A percentile compares a stretch with the other conserved stretches of the same genome.
Conservation (phyloP, 35 echinoderm and acorn worm species). For the Patiria miniata region DNA sequence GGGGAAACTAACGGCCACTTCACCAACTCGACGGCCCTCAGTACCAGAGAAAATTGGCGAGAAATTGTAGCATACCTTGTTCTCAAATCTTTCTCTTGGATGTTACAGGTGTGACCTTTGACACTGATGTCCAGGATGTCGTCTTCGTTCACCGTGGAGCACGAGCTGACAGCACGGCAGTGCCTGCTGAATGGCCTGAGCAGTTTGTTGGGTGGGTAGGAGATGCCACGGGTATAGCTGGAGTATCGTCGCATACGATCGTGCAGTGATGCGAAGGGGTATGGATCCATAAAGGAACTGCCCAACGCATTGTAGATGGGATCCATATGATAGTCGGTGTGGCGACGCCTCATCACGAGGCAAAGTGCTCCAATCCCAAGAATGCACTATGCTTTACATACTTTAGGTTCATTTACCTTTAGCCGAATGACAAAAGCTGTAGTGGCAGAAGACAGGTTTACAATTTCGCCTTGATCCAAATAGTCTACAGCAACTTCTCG, state of each 20-base stretch:
- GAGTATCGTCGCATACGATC: background rate
- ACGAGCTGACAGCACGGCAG: background rate
- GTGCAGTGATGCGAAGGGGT: background rate
- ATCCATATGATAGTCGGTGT: background rate
- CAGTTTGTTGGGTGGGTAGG: background rate
- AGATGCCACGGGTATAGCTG: background rate
- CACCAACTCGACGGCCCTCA: too few relatives aligned
- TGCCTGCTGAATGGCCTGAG: background rate
- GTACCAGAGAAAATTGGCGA: too few relatives aligned
- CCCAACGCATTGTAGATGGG: background rate
- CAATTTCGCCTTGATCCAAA: too few relatives aligned
- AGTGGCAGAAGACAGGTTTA: too few relatives aligned
- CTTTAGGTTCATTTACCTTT: too few relatives aligned
- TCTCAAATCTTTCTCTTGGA: background rate
- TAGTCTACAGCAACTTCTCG: too few relatives aligned
- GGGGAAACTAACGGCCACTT: too few relatives aligned
- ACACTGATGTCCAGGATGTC: background rate
- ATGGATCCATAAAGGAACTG: background rate
- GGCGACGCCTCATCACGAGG: background rate
- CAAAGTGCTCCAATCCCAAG: too few relatives aligned
- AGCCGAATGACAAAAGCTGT: too few relatives aligned
- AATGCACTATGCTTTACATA: too few relatives aligned
- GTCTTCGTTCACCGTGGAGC: background rate
- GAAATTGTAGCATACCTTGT: too few relatives aligned
- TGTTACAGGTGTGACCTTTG: conserved; percentile 7